These are phyloP conservation scores for Drosophila bunnanda DNA, from an alignment of 2,888 invertebrate species.

Conservation along the genomic window DNA sequence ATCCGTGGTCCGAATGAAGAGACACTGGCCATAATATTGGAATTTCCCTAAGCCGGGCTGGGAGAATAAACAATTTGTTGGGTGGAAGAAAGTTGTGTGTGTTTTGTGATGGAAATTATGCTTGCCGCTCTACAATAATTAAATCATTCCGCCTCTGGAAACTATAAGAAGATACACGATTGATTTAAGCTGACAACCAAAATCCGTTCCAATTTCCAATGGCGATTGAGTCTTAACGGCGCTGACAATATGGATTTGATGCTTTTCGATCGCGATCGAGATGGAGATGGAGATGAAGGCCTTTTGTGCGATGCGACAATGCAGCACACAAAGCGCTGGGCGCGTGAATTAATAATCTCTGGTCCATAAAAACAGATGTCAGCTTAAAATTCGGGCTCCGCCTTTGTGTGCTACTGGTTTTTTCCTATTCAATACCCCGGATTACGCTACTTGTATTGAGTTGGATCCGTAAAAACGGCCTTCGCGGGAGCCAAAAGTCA, in stretches of 20 bases:
- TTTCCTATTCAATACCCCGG: constrained; percentile 58
- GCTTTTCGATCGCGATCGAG: constrained; percentile 25
- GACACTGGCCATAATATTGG: constrained; percentile 37
- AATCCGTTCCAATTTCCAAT: constrained; percentile 82
- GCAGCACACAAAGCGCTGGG: constrained; percentile 63
- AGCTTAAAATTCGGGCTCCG: constrained; percentile 67
- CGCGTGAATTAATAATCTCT: constrained; percentile 78
- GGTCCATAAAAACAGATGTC: constrained; percentile 75
- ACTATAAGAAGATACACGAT: constrained; percentile 61
- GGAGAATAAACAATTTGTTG: constrained; percentile 74
- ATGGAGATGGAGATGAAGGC: constrained; percentile 18
- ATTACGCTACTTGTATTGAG: constrained; percentile 68
- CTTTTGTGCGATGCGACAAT: constrained; percentile 60
- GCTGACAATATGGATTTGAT: constrained; percentile 67
- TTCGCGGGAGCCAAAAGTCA: constrained; percentile 22
- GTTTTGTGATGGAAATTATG: constrained; percentile 40
- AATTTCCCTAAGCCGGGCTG: constrained; percentile 52
- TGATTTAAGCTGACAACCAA: constrained; percentile 72
- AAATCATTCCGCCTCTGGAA: constrained; percentile 67
- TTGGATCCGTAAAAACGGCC: constrained; percentile 56
- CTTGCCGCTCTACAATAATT: constrained; percentile 57
- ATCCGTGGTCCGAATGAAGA: constrained; percentile 26
- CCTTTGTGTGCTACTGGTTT: constrained; percentile 68
- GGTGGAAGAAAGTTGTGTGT: constrained; percentile 60
- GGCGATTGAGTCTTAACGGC: constrained; percentile 75